Evolutionary conservation across 1,140 invertebrate genomes (phyloP), one percentile per base, ranked within the genome.

Genomic region (Delia radicum): DNA sequence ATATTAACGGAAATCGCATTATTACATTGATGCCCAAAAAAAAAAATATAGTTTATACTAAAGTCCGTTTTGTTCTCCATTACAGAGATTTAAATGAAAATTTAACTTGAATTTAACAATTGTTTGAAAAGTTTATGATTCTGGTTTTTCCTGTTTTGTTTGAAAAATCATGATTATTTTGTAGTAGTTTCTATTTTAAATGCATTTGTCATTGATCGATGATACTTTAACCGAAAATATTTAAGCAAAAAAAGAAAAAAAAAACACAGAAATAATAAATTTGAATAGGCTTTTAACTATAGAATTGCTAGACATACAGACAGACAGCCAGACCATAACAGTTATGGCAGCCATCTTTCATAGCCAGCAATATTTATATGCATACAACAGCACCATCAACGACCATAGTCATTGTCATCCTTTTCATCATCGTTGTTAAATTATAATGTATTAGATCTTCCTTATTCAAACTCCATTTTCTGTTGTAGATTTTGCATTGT

Each of bases 151-250:
- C n/a, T n/a, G n/a, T 18, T 33, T 69, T 33, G 26, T 69, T 8
- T 0, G 29, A 37, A 31, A 69, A 33, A 33, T 63, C 27, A 27
- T 63, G 62, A 63, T 63, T 63, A 27, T 63, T 12, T 63, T 63
- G 62, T 63, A 27, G 10, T 27, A 69, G 18, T 69, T 33, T 69
- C 65, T 33, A 69, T 69, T 65, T 69, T 21, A 33, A 18, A 33
- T 69, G 65, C 29, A 69, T n/a, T 69, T 69, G 65, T 69, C 65
- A 69, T 69, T 69, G 65, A 69, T 69, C 65, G 65, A 69, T 69
- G 65, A 69, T 37, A 33, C 65, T 69, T 69, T 21, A 33, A 21
- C n/a, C 21, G 24, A 21, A 21, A 18, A 55, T 8, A 55, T 55
- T 55, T 21, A 18, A 8, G 24, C 8, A 55, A 55, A n/a, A 55